These are phyloP conservation scores for Bambusicola thoracicus DNA, from an alignment of 2,113 vertebrate genomes.

Conservation along the genomic window DNA sequence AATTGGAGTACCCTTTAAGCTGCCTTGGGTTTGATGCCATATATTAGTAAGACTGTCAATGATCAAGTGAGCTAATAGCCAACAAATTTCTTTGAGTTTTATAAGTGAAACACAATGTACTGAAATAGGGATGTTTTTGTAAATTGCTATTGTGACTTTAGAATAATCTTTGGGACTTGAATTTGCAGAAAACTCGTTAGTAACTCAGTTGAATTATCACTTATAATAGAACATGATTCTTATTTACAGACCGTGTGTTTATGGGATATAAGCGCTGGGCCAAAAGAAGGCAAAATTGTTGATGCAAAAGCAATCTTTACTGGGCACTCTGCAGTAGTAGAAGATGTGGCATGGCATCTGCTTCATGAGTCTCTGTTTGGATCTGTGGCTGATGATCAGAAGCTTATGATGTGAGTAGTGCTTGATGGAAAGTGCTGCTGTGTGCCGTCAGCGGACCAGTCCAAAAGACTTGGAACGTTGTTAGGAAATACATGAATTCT, in stretches of 20 bases:
- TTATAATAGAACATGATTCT: not conserved
- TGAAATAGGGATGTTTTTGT: not conserved
- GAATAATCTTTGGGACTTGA: not conserved
- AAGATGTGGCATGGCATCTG: constrained; percentile 95
- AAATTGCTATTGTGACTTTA: not conserved
- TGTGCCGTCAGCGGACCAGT: not conserved
- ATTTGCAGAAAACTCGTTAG: not conserved
- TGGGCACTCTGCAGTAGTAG: constrained; percentile 93
- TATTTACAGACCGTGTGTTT: constrained; percentile 89
- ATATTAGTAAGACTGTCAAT: not conserved
- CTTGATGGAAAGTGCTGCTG: not conserved
- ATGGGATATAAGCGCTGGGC: constrained; percentile 89
- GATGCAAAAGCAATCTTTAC: constrained; percentile 95
- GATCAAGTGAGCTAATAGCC: not conserved
- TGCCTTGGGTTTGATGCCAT: not conserved
- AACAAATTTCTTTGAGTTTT: not conserved
- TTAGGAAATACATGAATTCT: not conserved
- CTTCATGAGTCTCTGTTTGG: constrained; percentile 94
- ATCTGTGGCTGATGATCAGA: constrained; percentile 95
- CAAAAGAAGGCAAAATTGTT: constrained; percentile 91
- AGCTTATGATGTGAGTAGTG: constrained; percentile 89
- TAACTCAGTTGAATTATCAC: not conserved
- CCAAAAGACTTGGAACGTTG: not conserved
- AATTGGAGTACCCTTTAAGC: not conserved
- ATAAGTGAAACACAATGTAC: not conserved